These are phyloP conservation scores for Iguana delicatissima DNA, from an alignment of 2,797 vertebrate genomes.

Conservation along the genomic window DNA sequence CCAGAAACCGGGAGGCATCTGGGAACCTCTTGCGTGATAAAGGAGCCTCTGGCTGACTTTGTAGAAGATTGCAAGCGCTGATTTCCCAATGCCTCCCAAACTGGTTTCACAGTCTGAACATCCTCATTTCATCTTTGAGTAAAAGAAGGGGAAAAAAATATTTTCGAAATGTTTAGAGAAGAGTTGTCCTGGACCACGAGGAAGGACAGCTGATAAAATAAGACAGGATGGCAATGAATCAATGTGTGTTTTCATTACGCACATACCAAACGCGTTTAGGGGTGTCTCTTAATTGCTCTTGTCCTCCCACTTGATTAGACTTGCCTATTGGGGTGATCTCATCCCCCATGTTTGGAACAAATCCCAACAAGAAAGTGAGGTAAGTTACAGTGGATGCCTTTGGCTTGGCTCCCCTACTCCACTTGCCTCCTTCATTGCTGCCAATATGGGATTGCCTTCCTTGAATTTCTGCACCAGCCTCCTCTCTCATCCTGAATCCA, in stretches of 20 bases:
- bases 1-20: neutral
- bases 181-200: neutral
- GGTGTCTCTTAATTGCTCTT: neutral
- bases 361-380: neutral
- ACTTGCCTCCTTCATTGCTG: neutral
- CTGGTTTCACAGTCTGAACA: too few species aligned
- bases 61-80: neutral
- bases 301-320: neutral
- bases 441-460: neutral
- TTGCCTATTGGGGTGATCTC: neutral
- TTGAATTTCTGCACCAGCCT: neutral
- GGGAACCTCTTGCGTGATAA: neutral
- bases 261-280: neutral
- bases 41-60: neutral
- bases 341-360: neutral
- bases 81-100: too few species aligned
- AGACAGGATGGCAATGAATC: neutral
- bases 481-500: neutral
- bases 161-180: neutral
- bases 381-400: neutral
- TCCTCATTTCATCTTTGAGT: too few species aligned
- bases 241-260: neutral
- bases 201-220: neutral
- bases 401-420: neutral
- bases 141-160: neutral